These are phyloP conservation scores for Fukomys damarensis DNA, from an alignment of 2,113 vertebrate species.

Conservation along the genomic window DNA sequence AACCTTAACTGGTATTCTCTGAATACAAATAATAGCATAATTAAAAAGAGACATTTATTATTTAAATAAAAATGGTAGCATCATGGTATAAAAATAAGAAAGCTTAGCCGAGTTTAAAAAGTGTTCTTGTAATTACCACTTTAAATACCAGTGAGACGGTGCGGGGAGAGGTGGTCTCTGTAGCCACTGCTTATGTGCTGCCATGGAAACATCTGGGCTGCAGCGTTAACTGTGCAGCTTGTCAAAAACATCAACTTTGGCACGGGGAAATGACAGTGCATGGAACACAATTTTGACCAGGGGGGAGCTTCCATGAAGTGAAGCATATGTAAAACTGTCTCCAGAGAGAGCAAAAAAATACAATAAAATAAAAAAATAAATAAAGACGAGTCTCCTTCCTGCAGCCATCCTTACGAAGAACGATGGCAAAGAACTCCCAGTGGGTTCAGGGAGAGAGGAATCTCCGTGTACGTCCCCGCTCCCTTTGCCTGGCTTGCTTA, in stretches of 20 bases:
- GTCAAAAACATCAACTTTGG: conserved; percentile 72
- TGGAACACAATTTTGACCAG: conserved; percentile 51
- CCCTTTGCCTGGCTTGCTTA: not conserved
- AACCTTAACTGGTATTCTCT: not conserved
- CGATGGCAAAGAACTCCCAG: not conserved
- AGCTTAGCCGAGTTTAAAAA: conserved; percentile 41
- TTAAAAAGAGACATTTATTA: not conserved
- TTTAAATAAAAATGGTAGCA: conserved; percentile 19
- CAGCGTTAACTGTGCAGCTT: conserved; percentile 32
- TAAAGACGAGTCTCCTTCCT: not conserved
- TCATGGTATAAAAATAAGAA: not conserved
- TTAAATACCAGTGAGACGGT: not conserved
- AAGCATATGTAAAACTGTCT: conserved; percentile 47
- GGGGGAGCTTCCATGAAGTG: conserved; percentile 32
- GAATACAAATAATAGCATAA: not conserved
- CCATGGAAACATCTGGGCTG: conserved; percentile 78
- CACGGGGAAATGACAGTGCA: conserved; percentile 53
- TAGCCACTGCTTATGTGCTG: conserved; percentile 13
- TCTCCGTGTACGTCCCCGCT: not conserved
- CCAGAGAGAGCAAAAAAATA: not conserved
- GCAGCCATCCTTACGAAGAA: not conserved
- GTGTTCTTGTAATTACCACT: conserved; percentile 33
- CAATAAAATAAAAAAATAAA: too few species aligned
- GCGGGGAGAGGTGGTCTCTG: not conserved
- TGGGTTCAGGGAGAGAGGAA: not conserved